Evolutionary conservation across 2,888 invertebrate species (phyloP).

Genomic region (Nemotelus nigrinus): DNA sequence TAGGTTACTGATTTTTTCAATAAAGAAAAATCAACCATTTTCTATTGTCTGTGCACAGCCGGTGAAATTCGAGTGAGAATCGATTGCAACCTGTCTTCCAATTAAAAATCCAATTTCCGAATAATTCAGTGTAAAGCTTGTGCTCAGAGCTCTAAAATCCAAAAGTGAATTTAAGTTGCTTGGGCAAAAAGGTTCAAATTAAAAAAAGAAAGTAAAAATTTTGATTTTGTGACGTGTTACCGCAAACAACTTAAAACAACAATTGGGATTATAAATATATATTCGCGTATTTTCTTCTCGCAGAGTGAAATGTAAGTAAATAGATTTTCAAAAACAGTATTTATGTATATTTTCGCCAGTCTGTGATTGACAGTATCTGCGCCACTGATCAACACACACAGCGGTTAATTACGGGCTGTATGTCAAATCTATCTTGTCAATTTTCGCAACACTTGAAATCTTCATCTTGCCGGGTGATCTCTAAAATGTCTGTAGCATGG

Average conservation of each 20-base stretch:
- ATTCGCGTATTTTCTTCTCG: neutral
- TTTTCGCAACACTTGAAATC: neutral
- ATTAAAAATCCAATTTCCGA: neutral
- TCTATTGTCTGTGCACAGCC: no score
- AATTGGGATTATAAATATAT: slow-evolving; percentile 6
- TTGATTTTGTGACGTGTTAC: neutral
- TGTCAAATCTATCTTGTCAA: neutral
- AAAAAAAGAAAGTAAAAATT: no score
- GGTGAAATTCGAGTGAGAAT: no score
- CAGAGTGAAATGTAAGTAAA: slow-evolving; percentile 43
- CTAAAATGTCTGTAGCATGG: no score
- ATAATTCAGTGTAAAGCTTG: neutral
- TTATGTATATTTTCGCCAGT: neutral
- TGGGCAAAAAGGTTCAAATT: no score
- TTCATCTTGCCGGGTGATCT: no score
- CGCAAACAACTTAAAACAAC: neutral
- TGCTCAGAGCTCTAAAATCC: neutral
- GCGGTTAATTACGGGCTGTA: neutral
- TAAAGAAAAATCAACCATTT: no score
- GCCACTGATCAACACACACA: neutral
- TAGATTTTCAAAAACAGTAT: neutral
- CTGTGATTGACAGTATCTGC: neutral
- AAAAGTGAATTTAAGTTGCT: no score
- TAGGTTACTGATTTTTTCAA: slow-evolving; percentile 4
- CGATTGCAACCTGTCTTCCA: no score